A percentile compares a stretch with the other conserved stretches of the same genome.
These are phyloP conservation scores for Altica lythri DNA, from an alignment of 2,888 invertebrate species.

Conservation along the genomic window DNA sequence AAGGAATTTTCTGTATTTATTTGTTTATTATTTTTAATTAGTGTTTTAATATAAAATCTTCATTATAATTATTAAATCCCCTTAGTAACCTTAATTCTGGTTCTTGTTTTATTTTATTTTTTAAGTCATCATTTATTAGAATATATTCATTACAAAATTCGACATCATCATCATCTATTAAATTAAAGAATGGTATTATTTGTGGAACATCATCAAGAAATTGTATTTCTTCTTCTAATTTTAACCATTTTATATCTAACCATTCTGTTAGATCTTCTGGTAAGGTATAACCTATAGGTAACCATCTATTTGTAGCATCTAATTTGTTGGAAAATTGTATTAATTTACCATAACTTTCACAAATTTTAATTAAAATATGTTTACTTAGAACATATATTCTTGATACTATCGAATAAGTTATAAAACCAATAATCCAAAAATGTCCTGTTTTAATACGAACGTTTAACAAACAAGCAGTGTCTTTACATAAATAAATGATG, in stretches of 20 bases:
- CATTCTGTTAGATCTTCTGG: constrained; percentile 55
- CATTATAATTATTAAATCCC: constrained; percentile 27
- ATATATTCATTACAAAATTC: constrained; percentile 46
- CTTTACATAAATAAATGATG: constrained; percentile 51
- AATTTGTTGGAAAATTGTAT: constrained; percentile 50
- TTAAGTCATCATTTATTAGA: constrained; percentile 35
- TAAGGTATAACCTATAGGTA: constrained; percentile 53
- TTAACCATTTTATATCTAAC: constrained; percentile 55
- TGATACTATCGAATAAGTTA: constrained; percentile 56
- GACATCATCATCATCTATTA: constrained; percentile 43
- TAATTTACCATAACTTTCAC: constrained; percentile 55
- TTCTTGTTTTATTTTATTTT: neutral
- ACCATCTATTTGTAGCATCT: constrained; percentile 52
- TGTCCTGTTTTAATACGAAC: constrained; percentile 56
- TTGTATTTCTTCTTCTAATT: constrained; percentile 43
- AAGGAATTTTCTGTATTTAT: too few species aligned
- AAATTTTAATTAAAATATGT: constrained; percentile 51
- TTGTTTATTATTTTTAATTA: too few species aligned
- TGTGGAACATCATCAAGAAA: constrained; percentile 41
- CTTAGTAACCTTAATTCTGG: too few species aligned
- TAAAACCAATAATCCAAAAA: constrained; percentile 55
- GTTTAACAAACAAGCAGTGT: constrained; percentile 52
- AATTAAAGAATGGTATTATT: constrained; percentile 41
- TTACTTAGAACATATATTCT: constrained; percentile 57
- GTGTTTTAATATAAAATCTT: too few species aligned